Evolutionary conservation across 2,888 invertebrate species (phyloP).

Genomic region (Lottia gigantea): DNA sequence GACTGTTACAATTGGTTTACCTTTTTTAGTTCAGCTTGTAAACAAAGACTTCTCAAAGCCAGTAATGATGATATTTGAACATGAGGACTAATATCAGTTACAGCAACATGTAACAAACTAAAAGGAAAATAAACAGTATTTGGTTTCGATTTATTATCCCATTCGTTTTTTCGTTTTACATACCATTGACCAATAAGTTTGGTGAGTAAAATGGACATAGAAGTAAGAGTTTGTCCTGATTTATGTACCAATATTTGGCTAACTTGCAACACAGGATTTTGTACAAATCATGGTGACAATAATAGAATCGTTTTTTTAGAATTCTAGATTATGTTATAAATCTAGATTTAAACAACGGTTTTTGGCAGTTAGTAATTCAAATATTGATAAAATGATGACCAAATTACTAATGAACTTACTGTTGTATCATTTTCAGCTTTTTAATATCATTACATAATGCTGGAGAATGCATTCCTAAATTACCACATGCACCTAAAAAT

Average conservation of each 20-base stretch:
- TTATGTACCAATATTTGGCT: too few species aligned
- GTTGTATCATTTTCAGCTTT: conserved; percentile 56
- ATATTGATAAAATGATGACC: too few species aligned
- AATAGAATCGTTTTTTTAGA: background rate
- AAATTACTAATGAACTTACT: conserved; percentile 46
- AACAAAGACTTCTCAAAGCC: conserved; percentile 58
- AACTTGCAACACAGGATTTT: too few species aligned
- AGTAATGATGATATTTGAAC: conserved; percentile 63
- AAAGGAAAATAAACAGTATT: background rate
- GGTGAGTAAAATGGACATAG: too few species aligned
- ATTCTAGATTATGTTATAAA: background rate
- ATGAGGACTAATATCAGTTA: conserved; percentile 60
- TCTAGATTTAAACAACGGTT: background rate
- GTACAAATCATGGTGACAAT: background rate
- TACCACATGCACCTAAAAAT: conserved; percentile 63
- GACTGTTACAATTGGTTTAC: conserved; percentile 32
- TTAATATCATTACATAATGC: conserved; percentile 55
- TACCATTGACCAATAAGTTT: too few species aligned
- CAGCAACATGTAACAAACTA: conserved; percentile 63
- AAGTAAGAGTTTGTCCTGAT: too few species aligned
- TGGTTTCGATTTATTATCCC: too few species aligned
- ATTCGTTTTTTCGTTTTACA: too few species aligned
- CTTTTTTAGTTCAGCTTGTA: conserved; percentile 55
- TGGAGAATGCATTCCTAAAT: conserved; percentile 62
- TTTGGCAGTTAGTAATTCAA: background rate